phyloP scores from a whole-genome alignment of 2,888 invertebrate species.

The Thysanoteuthis rhombus region DNA sequence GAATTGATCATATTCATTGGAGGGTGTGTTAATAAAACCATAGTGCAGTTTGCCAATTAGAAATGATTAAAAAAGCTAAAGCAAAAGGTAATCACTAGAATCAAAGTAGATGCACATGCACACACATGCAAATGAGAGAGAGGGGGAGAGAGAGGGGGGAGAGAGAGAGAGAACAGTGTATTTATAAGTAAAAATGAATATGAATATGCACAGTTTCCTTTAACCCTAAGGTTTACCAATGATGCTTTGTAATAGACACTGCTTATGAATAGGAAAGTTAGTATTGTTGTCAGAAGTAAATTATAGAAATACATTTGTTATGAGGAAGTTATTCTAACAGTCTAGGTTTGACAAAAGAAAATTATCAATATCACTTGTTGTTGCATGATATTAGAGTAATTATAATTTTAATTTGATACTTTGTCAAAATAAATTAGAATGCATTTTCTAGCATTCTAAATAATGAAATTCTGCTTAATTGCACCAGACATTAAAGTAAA shows the following conservation, averaged over 20 bases:
- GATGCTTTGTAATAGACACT: background rate
- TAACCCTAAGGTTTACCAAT: background rate
- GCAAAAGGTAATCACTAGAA: background rate
- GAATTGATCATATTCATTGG: background rate
- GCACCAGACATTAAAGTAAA: background rate
- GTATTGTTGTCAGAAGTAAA: background rate
- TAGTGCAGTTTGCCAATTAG: background rate
- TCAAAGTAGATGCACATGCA: background rate
- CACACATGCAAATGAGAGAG: too few species aligned
- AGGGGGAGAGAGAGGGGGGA: background rate
- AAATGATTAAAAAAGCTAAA: background rate
- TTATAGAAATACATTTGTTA: background rate
- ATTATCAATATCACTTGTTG: background rate
- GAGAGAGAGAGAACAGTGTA: constrained; percentile 19
- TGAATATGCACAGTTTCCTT: background rate
- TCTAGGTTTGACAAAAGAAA: background rate
- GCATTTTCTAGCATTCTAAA: background rate
- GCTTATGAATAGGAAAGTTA: background rate
- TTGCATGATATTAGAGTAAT: background rate
- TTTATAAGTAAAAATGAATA: background rate
- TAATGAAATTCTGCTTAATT: background rate
- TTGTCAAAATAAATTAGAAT: background rate
- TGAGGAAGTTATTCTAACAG: background rate
- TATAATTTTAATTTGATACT: background rate
- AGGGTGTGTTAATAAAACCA: background rate